Evolutionary conservation across 2,797 vertebrate genomes (phyloP), one percentile per base, ranked within the genome.

Genomic region (Myoxocephalus aenaeus): DNA sequence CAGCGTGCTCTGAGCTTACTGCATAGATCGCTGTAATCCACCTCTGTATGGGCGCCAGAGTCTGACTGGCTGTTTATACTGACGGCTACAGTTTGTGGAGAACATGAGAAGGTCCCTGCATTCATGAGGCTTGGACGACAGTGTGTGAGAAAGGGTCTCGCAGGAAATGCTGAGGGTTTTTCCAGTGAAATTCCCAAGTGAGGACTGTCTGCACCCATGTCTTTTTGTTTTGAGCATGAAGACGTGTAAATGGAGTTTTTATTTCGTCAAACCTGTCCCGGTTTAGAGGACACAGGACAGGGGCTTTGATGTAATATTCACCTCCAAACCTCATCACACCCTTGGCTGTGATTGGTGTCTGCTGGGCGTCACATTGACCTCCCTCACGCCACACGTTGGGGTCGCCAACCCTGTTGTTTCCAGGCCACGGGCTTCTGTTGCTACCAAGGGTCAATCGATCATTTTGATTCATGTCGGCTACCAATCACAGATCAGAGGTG

Each of bases 401-500:
- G 84, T 85, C 67, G 3, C 27, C 27, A 57, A 81, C 82, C 79
- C 64, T 65, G 70, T 87, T 90, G 86, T 90, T 93, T 92, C 82
- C 56, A 71, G 64, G 81, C 87, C 89, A 86, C 75, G 2, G 64
- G 79, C 70, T 89, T 87, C 75, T 67, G 77, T 79, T 70, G 65
- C 77, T 83, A 51, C 66, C 70, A 42, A 42, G 51, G 90, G 89
- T 87, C 91, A 90, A 93, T 92, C 89, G 88, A 93, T 94, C 72
- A 15, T 88, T 91, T 92, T 92, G 81, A 93, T 92, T 94, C 89
- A 94, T 93, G 90, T 93, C 32, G 64, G 80, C 71, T 78, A 71
- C 88, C 91, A 92, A 91, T 94, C 90, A 81, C 67, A 87, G 90
- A 93, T 93, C 90, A 92, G 90, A 93, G 85, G 81, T 81, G 83